Percentiles rank a stretch among this genome's conserved stretches.
These are phyloP conservation scores for Morone saxatilis DNA, from an alignment of 2,113 vertebrate species.

Conservation along the genomic window DNA sequence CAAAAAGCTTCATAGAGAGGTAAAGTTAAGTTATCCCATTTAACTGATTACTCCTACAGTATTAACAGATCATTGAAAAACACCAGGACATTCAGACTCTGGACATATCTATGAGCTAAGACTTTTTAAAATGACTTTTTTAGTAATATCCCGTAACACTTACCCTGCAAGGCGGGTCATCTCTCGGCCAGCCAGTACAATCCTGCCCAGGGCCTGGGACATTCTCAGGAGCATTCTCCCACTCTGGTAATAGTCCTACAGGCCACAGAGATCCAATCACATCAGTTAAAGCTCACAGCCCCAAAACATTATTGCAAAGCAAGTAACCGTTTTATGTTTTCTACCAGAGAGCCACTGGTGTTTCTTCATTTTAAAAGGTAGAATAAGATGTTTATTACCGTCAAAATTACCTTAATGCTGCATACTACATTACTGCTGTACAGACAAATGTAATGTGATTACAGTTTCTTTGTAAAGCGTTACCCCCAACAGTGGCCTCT, in stretches of 20 bases:
- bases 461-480: too few species aligned
- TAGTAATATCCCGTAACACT: constrained; percentile 14
- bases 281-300: not conserved
- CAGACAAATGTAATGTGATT: too few species aligned
- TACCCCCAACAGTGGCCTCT: too few species aligned
- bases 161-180: constrained; percentile 98
- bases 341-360: not conserved
- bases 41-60: not conserved
- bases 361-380: too few species aligned
- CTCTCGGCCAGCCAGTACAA: constrained; percentile 96
- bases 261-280: not conserved
- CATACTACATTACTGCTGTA: not conserved
- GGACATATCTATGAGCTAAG: not conserved
- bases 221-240: constrained; percentile 97
- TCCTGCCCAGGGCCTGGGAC: constrained; percentile 97
- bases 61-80: not conserved
- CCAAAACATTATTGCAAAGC: not conserved
- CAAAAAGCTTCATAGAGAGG: too few species aligned
- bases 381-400: not conserved
- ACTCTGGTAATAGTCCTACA: constrained; percentile 98
- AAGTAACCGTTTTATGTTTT: not conserved
- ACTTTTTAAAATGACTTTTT: not conserved
- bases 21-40: not conserved
- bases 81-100: not conserved
- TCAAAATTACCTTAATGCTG: not conserved